Evolutionary conservation across 2,113 vertebrate genomes (phyloP).

Genomic region (Triplophysa tibetana): DNA sequence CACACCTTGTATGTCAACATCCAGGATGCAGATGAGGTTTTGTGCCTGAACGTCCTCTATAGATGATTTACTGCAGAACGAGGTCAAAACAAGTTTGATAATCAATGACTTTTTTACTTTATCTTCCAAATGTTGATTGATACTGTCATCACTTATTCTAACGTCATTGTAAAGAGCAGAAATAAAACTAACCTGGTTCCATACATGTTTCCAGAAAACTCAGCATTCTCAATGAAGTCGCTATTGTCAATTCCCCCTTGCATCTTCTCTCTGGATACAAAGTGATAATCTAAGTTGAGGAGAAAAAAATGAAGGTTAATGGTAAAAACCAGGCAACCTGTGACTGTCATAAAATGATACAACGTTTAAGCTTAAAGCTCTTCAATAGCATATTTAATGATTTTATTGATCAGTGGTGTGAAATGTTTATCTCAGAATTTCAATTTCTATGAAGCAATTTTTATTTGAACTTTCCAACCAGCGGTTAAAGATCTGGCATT

Average conservation of each 20-base stretch:
- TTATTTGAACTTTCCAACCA: too few relatives aligned
- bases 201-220: slow-evolving; percentile 93
- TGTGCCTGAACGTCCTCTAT: slow-evolving; percentile 85
- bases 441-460: neutral
- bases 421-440: neutral
- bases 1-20: slow-evolving; percentile 95
- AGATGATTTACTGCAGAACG: slow-evolving; percentile 80
- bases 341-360: neutral
- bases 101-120: neutral
- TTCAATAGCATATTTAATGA: neutral
- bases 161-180: neutral
- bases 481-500: too few relatives aligned
- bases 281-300: slow-evolving; percentile 86
- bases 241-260: slow-evolving; percentile 81
- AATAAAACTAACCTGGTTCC: slow-evolving; percentile 84
- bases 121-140: neutral
- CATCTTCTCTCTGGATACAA: slow-evolving; percentile 86
- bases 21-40: slow-evolving; percentile 94
- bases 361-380: neutral
- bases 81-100: neutral
- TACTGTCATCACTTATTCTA: neutral
- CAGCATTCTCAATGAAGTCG: slow-evolving; percentile 88
- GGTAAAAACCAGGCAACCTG: neutral
- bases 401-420: neutral
- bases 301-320: slow-evolving; percentile 34